Evolutionary conservation across 1,140 invertebrate species (phyloP), one percentile per base, ranked within the genome.

Genomic region (Neoseiulus cucumeris): DNA sequence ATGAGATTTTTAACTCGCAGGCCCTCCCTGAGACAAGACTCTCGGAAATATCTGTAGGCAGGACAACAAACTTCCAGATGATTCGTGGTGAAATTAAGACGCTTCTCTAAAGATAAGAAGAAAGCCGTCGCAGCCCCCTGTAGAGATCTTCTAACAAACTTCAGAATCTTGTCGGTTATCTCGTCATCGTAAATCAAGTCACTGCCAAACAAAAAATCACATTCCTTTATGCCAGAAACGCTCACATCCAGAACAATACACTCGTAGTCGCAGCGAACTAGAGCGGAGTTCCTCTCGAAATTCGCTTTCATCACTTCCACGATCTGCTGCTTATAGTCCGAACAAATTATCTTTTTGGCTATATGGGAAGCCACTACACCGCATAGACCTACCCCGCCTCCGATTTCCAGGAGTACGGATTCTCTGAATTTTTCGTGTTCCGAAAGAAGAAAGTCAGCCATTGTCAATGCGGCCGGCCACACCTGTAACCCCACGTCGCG

Each of bases 171-270:
- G 5, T 59, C 51, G 51, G 51, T 59, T 29, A 59, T 59, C 51
- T 59, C 51, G 22, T 59, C 51, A 20, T 33, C 33, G 51, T 59
- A 59, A 33, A 59, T 59, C 14, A 59, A 14, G 51, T 59, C 51
- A 17, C 25, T 29, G 25, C 25, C 51, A 9, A 59, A 59, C 25
- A 59, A 17, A 25, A 59, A 25, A 59, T 59, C 51, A 25, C 51
- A 59, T 12, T 29, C 51, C 1, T 14, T 14, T 1, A 59, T 9
- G 2, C 22, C 22, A 14, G 22, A 1, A 5, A 5, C 25, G 14
- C 22, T 17, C 51, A 59, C 51, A 33, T 59, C 51, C 14, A 59
- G 14, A 29, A 59, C 14, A 59, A 25, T 12, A 9, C 51, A 59
- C 22, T 59, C 51, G 51, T 20, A 59, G 14, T 59, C 22, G 22